Evolutionary conservation across 2,888 invertebrate genomes (phyloP).

Genomic region (Cephonodes hylas): DNA sequence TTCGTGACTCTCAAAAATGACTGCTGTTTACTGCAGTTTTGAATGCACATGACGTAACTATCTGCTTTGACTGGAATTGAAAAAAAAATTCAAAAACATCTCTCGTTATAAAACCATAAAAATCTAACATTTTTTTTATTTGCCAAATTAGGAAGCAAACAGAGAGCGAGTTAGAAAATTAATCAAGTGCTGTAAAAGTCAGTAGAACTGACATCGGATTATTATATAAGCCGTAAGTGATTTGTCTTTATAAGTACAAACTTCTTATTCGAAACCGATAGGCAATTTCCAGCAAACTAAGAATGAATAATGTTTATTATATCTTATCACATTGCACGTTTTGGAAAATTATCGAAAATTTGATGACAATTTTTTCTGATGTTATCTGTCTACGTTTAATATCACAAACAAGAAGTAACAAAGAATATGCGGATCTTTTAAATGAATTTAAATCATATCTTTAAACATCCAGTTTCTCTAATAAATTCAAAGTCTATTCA

Average conservation of each 20-base stretch:
- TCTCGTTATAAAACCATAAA: too few species aligned
- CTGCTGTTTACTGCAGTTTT: not conserved
- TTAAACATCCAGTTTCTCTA: not conserved
- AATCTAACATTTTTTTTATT: too few species aligned
- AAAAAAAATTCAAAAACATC: too few species aligned
- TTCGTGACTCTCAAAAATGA: slow-evolving; percentile 18
- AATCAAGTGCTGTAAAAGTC: not conserved
- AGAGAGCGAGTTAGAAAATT: not conserved
- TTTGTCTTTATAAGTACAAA: not conserved
- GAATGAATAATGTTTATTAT: not conserved
- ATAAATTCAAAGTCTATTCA: too few species aligned
- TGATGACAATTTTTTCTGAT: not conserved
- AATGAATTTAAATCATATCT: not conserved
- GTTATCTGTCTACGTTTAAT: not conserved
- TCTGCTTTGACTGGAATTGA: too few species aligned
- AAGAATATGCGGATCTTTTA: too few species aligned
- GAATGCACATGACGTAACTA: not conserved
- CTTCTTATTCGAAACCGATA: not conserved
- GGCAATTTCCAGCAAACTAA: not conserved
- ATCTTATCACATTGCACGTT: not conserved
- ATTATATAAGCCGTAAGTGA: not conserved
- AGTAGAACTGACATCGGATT: not conserved
- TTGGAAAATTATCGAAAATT: not conserved
- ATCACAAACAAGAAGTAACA: too few species aligned
- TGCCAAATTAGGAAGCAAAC: too few species aligned